Evolutionary conservation across 2,888 invertebrate genomes (phyloP).

Genomic region (Caenorhabditis virilis): DNA sequence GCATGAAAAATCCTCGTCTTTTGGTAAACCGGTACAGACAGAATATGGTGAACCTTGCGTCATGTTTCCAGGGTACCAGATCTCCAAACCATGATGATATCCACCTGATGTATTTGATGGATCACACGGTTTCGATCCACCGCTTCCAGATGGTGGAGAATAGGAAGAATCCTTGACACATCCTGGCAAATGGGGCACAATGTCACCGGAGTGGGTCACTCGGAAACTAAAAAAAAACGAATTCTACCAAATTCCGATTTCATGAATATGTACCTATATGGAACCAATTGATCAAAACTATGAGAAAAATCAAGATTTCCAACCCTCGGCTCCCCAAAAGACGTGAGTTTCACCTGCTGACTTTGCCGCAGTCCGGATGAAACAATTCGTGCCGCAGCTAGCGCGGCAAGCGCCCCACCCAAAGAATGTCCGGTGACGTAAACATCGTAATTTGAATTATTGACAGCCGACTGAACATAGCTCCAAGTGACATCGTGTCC

Average conservation of each 20-base stretch:
- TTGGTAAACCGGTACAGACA: conserved; percentile 48
- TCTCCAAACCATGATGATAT: conserved; percentile 60
- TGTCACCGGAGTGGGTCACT: conserved; percentile 58
- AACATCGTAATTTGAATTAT: conserved; percentile 54
- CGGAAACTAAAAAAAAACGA: conserved; percentile 61
- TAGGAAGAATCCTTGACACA: conserved; percentile 56
- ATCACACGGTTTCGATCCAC: conserved; percentile 49
- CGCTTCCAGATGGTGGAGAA: conserved; percentile 17
- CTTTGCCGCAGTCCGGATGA: conserved; percentile 34
- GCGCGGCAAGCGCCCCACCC: conserved; percentile 54
- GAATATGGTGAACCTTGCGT: conserved; percentile 36
- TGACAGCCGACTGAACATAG: no score
- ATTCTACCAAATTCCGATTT: no score
- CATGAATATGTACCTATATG: no score
- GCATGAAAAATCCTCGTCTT: conserved; percentile 53
- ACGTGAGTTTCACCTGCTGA: conserved; percentile 53
- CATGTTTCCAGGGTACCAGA: conserved; percentile 58
- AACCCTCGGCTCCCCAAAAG: conserved; percentile 64
- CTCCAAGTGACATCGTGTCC: conserved; percentile 60
- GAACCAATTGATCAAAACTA: conserved; percentile 52
- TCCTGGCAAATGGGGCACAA: conserved; percentile 63
- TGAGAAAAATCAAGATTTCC: conserved; percentile 56
- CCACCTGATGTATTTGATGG: conserved; percentile 32
- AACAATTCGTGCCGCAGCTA: conserved; percentile 25
- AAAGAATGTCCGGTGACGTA: conserved; percentile 65